Evolutionary conservation across 1,140 invertebrate genomes (phyloP).

Genomic region (Drosophila eugracilis): DNA sequence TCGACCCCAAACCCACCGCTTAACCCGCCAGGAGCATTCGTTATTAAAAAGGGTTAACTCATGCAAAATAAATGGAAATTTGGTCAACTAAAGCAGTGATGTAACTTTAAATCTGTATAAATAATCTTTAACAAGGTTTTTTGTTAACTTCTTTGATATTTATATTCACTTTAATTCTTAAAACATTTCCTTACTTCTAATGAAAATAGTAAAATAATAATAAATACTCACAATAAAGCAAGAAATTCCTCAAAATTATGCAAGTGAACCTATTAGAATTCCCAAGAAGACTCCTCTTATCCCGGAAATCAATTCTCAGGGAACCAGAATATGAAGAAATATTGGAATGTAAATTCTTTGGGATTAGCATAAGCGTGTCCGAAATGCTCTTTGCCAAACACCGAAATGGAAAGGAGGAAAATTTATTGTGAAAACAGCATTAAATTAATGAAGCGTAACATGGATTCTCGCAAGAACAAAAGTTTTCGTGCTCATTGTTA

Average conservation of each 20-base stretch:
- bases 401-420: slow-evolving; percentile 22
- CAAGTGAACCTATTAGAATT: neutral
- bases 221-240: neutral
- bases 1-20: slow-evolving; percentile 1
- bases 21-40: slow-evolving; percentile 32
- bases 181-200: no score
- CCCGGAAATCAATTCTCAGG: neutral
- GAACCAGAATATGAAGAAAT: slow-evolving; percentile 1
- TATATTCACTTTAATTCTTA: no score
- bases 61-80: slow-evolving; percentile 1
- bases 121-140: no score
- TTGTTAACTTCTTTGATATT: no score
- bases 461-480: slow-evolving; percentile 42
- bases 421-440: slow-evolving; percentile 61
- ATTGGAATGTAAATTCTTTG: slow-evolving; percentile 9
- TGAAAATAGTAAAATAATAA: no score
- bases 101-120: no score
- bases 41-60: slow-evolving; percentile 49
- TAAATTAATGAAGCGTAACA: slow-evolving; percentile 77
- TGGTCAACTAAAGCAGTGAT: no score
- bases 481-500: slow-evolving; percentile 54
- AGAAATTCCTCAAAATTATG: neutral
- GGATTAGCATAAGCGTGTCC: slow-evolving; percentile 66
- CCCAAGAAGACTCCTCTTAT: neutral
- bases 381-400: slow-evolving; percentile 19